Evolutionary conservation across 1,140 invertebrate species (phyloP).

Genomic region (Callitettix versicolor): DNA sequence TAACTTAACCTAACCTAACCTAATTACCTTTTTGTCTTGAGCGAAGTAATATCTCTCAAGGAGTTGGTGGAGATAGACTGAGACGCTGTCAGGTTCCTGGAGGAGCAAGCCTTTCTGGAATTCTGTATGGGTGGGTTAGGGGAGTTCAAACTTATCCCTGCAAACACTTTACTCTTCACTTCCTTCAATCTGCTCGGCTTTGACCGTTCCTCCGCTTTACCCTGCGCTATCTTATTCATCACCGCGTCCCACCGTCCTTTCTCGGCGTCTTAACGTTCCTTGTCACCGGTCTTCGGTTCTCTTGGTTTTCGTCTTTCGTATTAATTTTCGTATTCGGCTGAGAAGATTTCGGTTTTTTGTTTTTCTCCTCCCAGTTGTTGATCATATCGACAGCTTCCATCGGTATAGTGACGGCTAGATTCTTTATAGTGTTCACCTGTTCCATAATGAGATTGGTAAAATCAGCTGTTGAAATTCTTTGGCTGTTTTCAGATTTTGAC

Average conservation of each 20-base stretch:
- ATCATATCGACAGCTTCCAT: slow-evolving; percentile 30
- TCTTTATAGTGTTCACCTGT: slow-evolving; percentile 29
- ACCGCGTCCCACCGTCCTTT: slow-evolving; percentile 59
- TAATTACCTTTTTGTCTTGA: slow-evolving; percentile 25
- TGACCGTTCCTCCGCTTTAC: slow-evolving; percentile 50
- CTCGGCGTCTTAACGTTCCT: slow-evolving; percentile 33
- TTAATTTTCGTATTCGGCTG: slow-evolving; percentile 37
- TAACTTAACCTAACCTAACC: too few relatives aligned
- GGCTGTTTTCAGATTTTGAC: slow-evolving; percentile 29
- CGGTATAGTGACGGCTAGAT: slow-evolving; percentile 8
- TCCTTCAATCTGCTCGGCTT: slow-evolving; percentile 56
- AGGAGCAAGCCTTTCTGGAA: neutral
- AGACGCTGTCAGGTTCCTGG: slow-evolving; percentile 16
- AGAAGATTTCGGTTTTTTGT: slow-evolving; percentile 58
- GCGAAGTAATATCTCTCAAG: slow-evolving; percentile 21
- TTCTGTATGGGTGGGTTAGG: neutral
- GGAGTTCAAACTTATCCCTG: slow-evolving; percentile 14
- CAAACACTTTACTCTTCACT: slow-evolving; percentile 63
- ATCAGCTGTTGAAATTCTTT: slow-evolving; percentile 27
- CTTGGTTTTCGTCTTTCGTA: slow-evolving; percentile 26
- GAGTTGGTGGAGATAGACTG: slow-evolving; percentile 23
- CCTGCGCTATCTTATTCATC: slow-evolving; percentile 67
- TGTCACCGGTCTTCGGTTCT: slow-evolving; percentile 19
- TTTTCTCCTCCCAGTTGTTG: slow-evolving; percentile 37
- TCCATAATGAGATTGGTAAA: slow-evolving; percentile 19